Base-by-base conservation (phyloP, 2,113 vertebrate genomes). In the Larimichthys crocea region DNA sequence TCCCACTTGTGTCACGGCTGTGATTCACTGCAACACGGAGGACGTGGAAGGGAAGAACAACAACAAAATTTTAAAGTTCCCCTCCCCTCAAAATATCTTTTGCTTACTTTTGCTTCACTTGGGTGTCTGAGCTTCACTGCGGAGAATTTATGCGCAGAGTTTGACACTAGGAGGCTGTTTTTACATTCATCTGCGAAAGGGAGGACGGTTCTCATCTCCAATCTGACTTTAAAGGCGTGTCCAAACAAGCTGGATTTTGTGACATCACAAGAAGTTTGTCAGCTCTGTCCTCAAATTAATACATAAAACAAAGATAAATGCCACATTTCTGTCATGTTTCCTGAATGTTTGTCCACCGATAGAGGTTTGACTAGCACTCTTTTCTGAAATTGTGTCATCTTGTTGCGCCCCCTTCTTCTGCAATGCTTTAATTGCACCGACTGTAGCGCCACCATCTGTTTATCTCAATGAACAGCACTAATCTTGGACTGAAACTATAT, bases 11-110 rank as follows among this genome's bases (percentile, higher is more conserved):
- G 26, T 50, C 82, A 48, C 67, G 1, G 42, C 84, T 71, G 49
- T 64, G 67, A 86, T 67, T 62, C 55, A 76, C 17, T 49, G 44
- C 57, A 35, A 42, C 44, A 56, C 71, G 42, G 9, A 55, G 5
- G 31, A 6, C 26, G 4, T 3, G 26, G 44, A 6, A 20, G 16
- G 14, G 10, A 44, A 44, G 10, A 40, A 31, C 4, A 31, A 29
- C 22, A 26, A 44, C 15, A 31, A 16, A 0, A 59, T 7, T 10
- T 15, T 29, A 17, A 60, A 31, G 57, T 15, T 5, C 19, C 35
- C 19, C 60, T n/a, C 31, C 16, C 3, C 20, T 22, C 61, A 9
- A 44, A 22, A 14, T 44, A 11, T 8, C 5, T 7, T 63, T 42
- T 42, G 35, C 10, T 63, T 3, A n/a, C 22, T 42, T 14, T 62